Conservation (phyloP, 2,888 invertebrate genomes). For the Lapara coniferarum region DNA sequence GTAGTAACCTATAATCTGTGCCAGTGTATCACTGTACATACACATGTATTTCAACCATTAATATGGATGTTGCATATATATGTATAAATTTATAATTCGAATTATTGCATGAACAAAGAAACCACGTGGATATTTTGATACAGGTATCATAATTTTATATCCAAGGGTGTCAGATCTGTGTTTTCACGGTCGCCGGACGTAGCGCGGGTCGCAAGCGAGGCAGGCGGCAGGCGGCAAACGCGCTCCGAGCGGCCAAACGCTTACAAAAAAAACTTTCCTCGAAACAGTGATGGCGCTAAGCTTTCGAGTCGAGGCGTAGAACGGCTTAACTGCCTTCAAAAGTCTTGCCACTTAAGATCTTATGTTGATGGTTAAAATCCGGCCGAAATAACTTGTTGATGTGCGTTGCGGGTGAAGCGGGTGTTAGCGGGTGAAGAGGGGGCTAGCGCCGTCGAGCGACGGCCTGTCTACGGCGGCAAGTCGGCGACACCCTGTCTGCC, state of each 20-base stretch:
- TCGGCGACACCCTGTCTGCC: slow-evolving; percentile 98
- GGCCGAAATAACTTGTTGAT: slow-evolving; percentile 83
- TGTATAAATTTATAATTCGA: not conserved
- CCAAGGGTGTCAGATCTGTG: slow-evolving; percentile 53
- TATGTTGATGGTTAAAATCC: slow-evolving; percentile 58
- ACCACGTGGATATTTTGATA: slow-evolving; percentile 6
- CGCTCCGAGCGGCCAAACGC: slow-evolving; percentile 68
- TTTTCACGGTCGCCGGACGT: slow-evolving; percentile 78
- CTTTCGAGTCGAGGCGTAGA: slow-evolving; percentile 46
- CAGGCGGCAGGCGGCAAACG: slow-evolving; percentile 56
- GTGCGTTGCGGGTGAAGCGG: slow-evolving; percentile 72
- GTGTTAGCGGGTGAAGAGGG: slow-evolving; percentile 64
- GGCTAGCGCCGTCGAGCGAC: slow-evolving; percentile 86
- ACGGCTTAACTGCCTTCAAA: slow-evolving; percentile 59
- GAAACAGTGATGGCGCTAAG: slow-evolving; percentile 82
- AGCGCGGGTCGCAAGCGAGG: slow-evolving; percentile 61
- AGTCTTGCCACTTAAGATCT: slow-evolving; percentile 62
- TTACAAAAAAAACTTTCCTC: slow-evolving; percentile 81
- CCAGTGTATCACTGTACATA: no score
- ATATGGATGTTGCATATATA: no score
- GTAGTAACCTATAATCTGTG: no score
- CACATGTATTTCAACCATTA: no score
- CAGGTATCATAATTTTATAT: slow-evolving; percentile 1
- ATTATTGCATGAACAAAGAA: not conserved
- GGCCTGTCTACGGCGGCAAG: slow-evolving; percentile 91